Percentiles rank a stretch among this genome's conserved stretches.
These are phyloP conservation scores for Aphrocallistes beatrix DNA, from an alignment of 37 sponge, comb jelly and placozoan genomes.

Conservation along the genomic window DNA sequence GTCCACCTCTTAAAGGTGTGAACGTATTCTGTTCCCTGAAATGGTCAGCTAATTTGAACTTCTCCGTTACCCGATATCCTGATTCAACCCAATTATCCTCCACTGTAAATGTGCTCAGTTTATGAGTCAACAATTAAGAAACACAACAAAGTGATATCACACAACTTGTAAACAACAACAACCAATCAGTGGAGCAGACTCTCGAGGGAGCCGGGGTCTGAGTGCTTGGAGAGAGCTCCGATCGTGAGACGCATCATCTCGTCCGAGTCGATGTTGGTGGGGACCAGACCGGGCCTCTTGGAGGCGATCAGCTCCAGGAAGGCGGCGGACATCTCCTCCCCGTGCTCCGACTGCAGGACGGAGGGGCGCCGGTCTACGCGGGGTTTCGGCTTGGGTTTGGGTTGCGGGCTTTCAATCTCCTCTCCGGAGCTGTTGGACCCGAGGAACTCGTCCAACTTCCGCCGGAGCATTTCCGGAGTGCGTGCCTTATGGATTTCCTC, in stretches of 20 bases:
- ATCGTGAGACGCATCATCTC: neutral
- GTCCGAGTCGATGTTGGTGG: neutral
- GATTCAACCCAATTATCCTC: too few relatives aligned
- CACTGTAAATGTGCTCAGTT: neutral
- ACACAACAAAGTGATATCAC: neutral
- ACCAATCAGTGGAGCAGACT: neutral
- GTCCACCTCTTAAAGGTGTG: too few relatives aligned
- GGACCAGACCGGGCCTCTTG: neutral
- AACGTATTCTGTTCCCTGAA: too few relatives aligned
- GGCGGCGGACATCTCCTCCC: conserved; percentile 15
- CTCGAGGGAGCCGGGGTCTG: neutral
- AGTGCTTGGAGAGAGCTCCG: neutral
- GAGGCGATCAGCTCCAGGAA: neutral
- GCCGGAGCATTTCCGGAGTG: neutral
- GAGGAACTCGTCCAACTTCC: neutral
- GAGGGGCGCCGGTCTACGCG: neutral
- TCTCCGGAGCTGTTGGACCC: neutral
- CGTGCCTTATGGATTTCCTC: neutral
- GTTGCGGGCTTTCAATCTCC: neutral
- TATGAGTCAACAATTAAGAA: neutral
- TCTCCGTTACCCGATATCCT: too few relatives aligned
- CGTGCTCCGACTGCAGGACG: neutral
- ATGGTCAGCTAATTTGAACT: too few relatives aligned
- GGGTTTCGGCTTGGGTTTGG: neutral
- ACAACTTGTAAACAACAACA: neutral